Evolutionary conservation across 37 sponge, comb jelly and placozoan species (phyloP), one percentile per base, ranked within the genome.

Genomic region (Amphimedon queenslandica): DNA sequence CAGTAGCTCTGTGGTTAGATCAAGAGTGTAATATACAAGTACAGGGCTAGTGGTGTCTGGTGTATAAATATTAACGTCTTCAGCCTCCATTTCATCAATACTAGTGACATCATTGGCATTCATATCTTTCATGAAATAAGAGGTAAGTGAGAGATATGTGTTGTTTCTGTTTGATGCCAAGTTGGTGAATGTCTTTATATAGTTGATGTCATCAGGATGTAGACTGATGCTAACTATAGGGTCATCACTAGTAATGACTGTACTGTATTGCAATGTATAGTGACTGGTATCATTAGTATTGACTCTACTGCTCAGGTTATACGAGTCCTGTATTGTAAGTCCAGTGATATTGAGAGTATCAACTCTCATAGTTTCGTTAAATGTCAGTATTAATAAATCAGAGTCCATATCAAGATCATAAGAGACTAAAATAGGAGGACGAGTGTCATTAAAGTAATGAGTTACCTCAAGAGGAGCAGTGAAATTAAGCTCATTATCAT

Each of bases 351-450:
- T 60, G 27, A 93, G 63, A 21, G 76, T 76, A 28, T 37, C 29
- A 24, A 86, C 83, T 16, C 63, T 24, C 34, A 93, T 76, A 16
- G 89, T 88, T 64, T 93, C 94, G 71, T 85, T 84, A 74, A 94
- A 94, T 38, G 73, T 83, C 32, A 94, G 76, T 1, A 69, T 37
- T 4, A 94, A 71, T 2, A 72, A 51, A 37, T 90, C 75, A 29
- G 78, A 42, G 43, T 85, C 60, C 71, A 93, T 30, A 68, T 88
- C 86, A 32, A 93, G 74, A 70, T 88, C 70, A 64, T 82, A 93
- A 6, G 61, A 57, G 0, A 90, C 86, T 4, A 90, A 56, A 2
- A 82, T 41, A 69, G 95, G 95, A 16, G 53, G 10, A 55, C 67
- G 71, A 0, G 84, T 76, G 42, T 94, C 95, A 58, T 42, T 51